Percentiles rank a stretch among this genome's conserved stretches.
These are phyloP conservation scores for Crotalus tigris DNA, from an alignment of 2,113 vertebrate species.

Conservation along the genomic window DNA sequence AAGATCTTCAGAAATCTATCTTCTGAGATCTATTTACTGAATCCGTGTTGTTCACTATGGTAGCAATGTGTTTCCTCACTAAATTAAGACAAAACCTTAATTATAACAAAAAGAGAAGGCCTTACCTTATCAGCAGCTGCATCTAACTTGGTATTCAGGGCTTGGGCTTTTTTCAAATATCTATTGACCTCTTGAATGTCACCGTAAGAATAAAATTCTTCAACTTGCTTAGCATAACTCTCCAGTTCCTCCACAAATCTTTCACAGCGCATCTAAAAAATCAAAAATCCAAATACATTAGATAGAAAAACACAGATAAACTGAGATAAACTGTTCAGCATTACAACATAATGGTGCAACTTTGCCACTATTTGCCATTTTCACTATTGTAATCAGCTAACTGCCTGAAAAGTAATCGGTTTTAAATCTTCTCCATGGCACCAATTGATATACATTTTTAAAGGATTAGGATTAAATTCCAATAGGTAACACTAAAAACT, in stretches of 20 bases:
- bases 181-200: slow-evolving; percentile 75
- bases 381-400: neutral
- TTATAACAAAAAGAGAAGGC: neutral
- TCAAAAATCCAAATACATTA: neutral
- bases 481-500: neutral
- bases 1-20: neutral
- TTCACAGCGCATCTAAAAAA: slow-evolving; percentile 72
- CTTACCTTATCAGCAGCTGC: slow-evolving; percentile 78
- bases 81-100: neutral
- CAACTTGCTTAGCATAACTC: slow-evolving; percentile 74
- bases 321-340: neutral
- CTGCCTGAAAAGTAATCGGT: neutral
- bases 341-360: neutral
- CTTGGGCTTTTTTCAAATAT: slow-evolving; percentile 83
- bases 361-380: neutral
- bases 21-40: neutral
- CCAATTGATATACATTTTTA: neutral
- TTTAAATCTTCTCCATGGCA: neutral
- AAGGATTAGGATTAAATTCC: neutral
- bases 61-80: neutral
- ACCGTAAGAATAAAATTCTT: slow-evolving; percentile 75
- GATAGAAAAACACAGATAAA: neutral
- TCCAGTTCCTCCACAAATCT: slow-evolving; percentile 80
- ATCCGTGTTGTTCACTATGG: neutral
- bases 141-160: slow-evolving; percentile 77